Evolutionary conservation across 2,113 vertebrate genomes (phyloP).

Genomic region (Cichladusa arquata): DNA sequence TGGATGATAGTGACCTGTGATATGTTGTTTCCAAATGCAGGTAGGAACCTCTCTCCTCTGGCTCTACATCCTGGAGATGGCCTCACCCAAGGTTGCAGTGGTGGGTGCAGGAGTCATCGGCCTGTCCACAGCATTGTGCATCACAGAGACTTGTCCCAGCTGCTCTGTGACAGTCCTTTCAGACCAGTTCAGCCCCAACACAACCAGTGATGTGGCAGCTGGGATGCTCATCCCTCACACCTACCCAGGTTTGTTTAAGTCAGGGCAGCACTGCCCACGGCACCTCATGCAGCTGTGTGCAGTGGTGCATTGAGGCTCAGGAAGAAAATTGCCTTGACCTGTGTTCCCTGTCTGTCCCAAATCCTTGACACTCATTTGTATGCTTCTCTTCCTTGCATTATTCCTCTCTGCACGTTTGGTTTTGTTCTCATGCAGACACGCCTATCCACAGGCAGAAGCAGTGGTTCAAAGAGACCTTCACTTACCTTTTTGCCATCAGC

Average conservation of each 20-base stretch:
- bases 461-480: constrained; percentile 89
- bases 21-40: not conserved
- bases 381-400: not conserved
- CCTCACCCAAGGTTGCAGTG: constrained; percentile 69
- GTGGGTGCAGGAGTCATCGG: constrained; percentile 88
- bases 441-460: constrained; percentile 74
- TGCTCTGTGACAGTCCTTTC: constrained; percentile 81
- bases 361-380: not conserved
- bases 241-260: constrained; percentile 77
- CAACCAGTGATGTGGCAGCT: constrained; percentile 88
- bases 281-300: not conserved
- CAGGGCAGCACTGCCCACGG: rapidly evolving
- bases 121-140: constrained; percentile 85
- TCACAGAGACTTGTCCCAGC: constrained; percentile 71
- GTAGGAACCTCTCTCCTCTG: not conserved
- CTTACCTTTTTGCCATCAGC: constrained; percentile 79
- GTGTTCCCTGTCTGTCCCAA: not conserved
- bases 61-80: constrained; percentile 38
- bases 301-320: rapidly evolving
- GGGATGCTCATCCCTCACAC: constrained; percentile 82
- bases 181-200: constrained; percentile 86
- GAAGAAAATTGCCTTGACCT: not conserved
- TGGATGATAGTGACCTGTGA: not conserved
- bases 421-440: constrained; percentile 71
- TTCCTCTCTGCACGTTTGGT: not conserved